Percentiles rank a stretch among this genome's conserved stretches.
Conservation (phyloP, 2,888 invertebrate genomes). For the Cinara cedri region DNA sequence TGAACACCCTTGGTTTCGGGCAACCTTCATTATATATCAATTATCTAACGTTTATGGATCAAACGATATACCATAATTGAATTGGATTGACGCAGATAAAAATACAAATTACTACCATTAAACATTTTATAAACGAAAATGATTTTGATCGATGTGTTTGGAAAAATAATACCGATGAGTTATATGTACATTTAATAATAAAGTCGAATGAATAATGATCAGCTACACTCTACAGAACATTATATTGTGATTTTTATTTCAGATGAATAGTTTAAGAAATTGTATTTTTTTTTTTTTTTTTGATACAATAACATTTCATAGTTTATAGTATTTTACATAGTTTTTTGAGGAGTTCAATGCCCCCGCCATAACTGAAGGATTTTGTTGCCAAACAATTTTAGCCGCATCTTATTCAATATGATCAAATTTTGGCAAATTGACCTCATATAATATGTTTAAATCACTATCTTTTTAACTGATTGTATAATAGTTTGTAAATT, state of each 20-base stretch:
- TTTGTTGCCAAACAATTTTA: constrained; percentile 36
- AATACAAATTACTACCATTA: not conserved
- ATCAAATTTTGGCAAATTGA: constrained; percentile 24
- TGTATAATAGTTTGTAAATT: not conserved
- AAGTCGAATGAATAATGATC: constrained; percentile 10
- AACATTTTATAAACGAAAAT: constrained; percentile 1
- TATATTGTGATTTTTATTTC: no score
- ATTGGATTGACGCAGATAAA: not conserved
- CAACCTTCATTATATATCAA: not conserved
- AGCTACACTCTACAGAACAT: not conserved
- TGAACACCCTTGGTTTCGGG: not conserved
- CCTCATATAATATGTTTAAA: not conserved
- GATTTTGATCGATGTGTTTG: constrained; percentile 33
- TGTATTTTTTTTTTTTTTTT: not conserved
- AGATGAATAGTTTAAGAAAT: no score
- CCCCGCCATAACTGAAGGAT: constrained; percentile 20
- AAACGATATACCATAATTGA: not conserved
- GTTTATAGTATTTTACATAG: not conserved
- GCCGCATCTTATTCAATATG: constrained; percentile 14
- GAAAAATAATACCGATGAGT: not conserved
- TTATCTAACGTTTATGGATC: not conserved
- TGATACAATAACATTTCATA: constrained; percentile 15
- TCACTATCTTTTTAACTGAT: constrained; percentile 12
- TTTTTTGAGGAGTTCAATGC: not conserved
- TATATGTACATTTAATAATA: not conserved